phyloP scores from a whole-genome alignment of 2,888 invertebrate genomes.

The Torymus auratus region DNA sequence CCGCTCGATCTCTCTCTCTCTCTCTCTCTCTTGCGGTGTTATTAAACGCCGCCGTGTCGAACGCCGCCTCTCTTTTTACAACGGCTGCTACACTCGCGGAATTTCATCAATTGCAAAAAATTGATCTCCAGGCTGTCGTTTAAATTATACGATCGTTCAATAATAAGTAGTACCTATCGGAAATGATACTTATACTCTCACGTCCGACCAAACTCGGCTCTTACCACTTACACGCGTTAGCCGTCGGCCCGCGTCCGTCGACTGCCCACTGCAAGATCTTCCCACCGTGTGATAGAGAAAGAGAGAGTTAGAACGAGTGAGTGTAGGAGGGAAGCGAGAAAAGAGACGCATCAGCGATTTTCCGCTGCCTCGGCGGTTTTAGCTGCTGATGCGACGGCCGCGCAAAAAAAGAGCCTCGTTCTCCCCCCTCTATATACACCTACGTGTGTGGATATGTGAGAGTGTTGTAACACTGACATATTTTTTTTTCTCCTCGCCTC shows the following conservation, averaged over 20 bases:
- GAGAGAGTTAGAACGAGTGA: neutral
- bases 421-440: neutral
- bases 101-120: too few relatives aligned
- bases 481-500: neutral
- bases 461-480: constrained; percentile 46
- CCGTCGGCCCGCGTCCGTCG: too few relatives aligned
- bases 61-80: too few relatives aligned
- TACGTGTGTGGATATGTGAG: too few relatives aligned
- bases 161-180: too few relatives aligned
- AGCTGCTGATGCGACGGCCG: neutral
- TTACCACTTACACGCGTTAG: neutral
- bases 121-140: too few relatives aligned
- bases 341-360: neutral
- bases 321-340: neutral
- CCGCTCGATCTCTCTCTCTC: constrained; percentile 2
- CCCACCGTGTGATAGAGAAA: neutral
- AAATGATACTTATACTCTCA: neutral
- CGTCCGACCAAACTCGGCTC: constrained; percentile 31
- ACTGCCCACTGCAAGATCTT: too few relatives aligned
- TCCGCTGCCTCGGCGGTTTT: constrained; percentile 15
- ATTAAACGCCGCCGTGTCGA: too few relatives aligned
- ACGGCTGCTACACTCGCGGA: too few relatives aligned
- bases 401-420: neutral
- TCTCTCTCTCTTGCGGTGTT: neutral
- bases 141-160: too few relatives aligned